Evolutionary conservation across 2,888 invertebrate species (phyloP).

Genomic region (Epistrophella euchroma): DNA sequence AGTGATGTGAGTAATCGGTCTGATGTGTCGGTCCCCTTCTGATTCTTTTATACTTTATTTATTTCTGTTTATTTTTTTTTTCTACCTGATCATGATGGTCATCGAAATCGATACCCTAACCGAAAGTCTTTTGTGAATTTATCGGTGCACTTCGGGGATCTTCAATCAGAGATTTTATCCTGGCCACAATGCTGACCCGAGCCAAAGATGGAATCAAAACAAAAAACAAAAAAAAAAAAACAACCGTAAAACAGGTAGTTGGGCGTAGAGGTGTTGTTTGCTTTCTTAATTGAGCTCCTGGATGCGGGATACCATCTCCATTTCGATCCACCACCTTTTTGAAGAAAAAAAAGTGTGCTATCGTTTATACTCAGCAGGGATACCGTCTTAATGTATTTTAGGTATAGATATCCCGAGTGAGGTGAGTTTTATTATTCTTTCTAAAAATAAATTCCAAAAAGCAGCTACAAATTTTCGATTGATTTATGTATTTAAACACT

Average conservation of each 20-base stretch:
- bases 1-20: conserved; percentile 67
- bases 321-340: conserved; percentile 10
- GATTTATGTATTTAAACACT: conserved; percentile 60
- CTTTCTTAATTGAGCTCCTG: conserved; percentile 76
- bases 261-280: conserved; percentile 69
- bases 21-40: conserved; percentile 2
- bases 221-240: conserved; percentile 21
- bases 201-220: conserved; percentile 64
- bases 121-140: conserved; percentile 26
- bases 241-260: conserved; percentile 74
- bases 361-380: conserved; percentile 34
- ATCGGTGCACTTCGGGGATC: conserved; percentile 30
- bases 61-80: too few species aligned
- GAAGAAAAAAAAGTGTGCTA: conserved; percentile 14
- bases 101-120: conserved; percentile 50
- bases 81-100: conserved; percentile 52
- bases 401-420: neutral
- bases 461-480: conserved; percentile 54
- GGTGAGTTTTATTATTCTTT: neutral
- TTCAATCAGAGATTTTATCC: conserved; percentile 49
- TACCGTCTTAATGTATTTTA: neutral
- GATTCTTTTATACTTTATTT: neutral
- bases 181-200: conserved; percentile 29
- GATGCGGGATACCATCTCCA: conserved; percentile 54
- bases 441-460: conserved; percentile 35